These are phyloP conservation scores for Drosophila setosimentum DNA, from an alignment of 2,888 invertebrate genomes.

Conservation along the genomic window DNA sequence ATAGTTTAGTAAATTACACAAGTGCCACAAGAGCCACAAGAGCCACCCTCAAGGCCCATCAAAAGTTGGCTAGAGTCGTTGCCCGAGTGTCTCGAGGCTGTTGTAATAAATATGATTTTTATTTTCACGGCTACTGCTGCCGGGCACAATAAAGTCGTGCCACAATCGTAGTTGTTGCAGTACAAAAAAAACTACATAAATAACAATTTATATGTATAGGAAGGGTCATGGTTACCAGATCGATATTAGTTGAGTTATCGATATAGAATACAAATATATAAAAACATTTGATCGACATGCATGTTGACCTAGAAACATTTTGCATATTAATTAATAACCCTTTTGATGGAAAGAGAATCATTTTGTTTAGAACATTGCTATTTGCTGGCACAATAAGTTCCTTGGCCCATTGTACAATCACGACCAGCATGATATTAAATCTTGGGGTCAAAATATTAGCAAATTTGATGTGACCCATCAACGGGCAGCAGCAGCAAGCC, in stretches of 20 bases:
- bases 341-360: rapidly evolving
- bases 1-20: conserved; percentile 73
- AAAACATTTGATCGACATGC: background rate
- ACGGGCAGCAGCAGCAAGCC: conserved; percentile 29
- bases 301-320: background rate
- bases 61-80: conserved; percentile 19
- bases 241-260: background rate
- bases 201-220: background rate
- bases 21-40: conserved; percentile 49
- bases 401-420: conserved; percentile 59
- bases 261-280: background rate
- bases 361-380: background rate
- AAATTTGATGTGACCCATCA: conserved; percentile 74
- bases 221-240: rapidly evolving
- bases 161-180: conserved; percentile 30
- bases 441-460: conserved; percentile 77
- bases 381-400: background rate
- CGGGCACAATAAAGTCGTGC: conserved; percentile 53
- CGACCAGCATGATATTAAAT: conserved; percentile 52
- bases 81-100: conserved; percentile 8
- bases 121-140: conserved; percentile 60
- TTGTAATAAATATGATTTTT: conserved; percentile 65
- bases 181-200: conserved; percentile 19
- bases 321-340: background rate
- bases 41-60: conserved; percentile 21